Base-by-base conservation (phyloP, 1,140 invertebrate genomes). In the Panulirus ornatus region DNA sequence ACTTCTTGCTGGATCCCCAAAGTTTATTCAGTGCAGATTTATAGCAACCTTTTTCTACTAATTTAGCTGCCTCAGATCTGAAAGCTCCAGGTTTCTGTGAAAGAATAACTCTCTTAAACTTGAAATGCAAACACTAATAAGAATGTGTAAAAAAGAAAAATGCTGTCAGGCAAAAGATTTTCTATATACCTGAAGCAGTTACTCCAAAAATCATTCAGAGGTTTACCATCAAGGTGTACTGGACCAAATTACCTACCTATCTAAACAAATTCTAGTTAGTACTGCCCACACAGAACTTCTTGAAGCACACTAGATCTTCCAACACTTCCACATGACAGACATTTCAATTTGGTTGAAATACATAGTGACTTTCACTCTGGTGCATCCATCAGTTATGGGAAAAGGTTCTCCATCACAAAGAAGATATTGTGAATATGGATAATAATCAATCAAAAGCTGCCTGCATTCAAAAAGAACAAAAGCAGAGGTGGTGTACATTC, bases 1-100 rank as follows among this genome's bases (percentile, higher is more conserved):
- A 89, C 70, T 70, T 83, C 27, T 75, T 89, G 81, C 88, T 89
- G 63, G 19, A 36, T 19, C 81, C 70, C 88, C 88, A 89, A 2
- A 89, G 70, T 30, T 89, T 71, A 34, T 34, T 51, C 36, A 83
- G 5, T 0, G 81, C 58, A 19, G 78, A 70, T 19, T 81, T 54
- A 36, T 84, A 83, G n/a, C 63, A 66, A 27, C 88, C 88, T 58
- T 82, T 30, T 44, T 84, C 88, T 51, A 89, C 36, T 6, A 83
- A 30, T 27, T 83, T 58, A 30, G 54, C 70, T 0, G 66, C 78
- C 11, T 79, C 75, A 44, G n/a, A 58, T 40, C 85, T 78, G n/a
- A 81, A 14, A 11, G 22, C 40, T 44, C 70, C 47, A 19, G 73
- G 30, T 51, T 70, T 81, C 85, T 79, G 54, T 14, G 44, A 66